Evolutionary conservation across 92 coral and sea anemone species (phyloP).

Genomic region (Palythoa grandiflora): DNA sequence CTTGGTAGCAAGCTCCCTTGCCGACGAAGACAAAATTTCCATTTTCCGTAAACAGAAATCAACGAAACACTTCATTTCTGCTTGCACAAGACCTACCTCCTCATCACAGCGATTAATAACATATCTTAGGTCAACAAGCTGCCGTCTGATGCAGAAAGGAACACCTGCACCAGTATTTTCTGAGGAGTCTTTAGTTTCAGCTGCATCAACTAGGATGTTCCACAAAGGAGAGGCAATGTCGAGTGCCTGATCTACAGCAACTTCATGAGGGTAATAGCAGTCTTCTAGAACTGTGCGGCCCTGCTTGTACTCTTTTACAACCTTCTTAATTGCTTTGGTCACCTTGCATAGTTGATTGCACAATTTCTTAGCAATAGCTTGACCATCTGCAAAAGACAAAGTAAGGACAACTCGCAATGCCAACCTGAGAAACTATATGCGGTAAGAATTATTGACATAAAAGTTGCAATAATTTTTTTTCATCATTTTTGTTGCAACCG

Average conservation of each 20-base stretch:
- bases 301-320: slow-evolving; percentile 55
- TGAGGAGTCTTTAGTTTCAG: background rate
- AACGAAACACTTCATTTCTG: slow-evolving; percentile 45
- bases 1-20: slow-evolving; percentile 17
- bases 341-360: slow-evolving; percentile 62
- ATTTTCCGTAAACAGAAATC: slow-evolving; percentile 22
- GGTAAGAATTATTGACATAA: background rate
- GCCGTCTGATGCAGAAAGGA: slow-evolving; percentile 54
- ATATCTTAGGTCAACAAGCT: slow-evolving; percentile 56
- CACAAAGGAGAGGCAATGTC: slow-evolving; percentile 61
- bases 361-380: slow-evolving; percentile 70
- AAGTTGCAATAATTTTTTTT: background rate
- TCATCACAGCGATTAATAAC: slow-evolving; percentile 50
- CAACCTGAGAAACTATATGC: background rate
- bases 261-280: slow-evolving; percentile 49
- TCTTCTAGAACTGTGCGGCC: slow-evolving; percentile 10
- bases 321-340: slow-evolving; percentile 56
- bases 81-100: slow-evolving; percentile 43
- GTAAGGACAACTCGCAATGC: background rate
- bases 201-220: slow-evolving; percentile 44
- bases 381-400: slow-evolving; percentile 61
- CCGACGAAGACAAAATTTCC: slow-evolving; percentile 24
- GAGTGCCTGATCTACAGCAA: slow-evolving; percentile 50
- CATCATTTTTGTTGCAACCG: background rate
- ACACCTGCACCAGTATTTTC: slow-evolving; percentile 15